phyloP scores from a whole-genome alignment of 1,140 invertebrate genomes.

The Leptestheria dahalacensis region DNA sequence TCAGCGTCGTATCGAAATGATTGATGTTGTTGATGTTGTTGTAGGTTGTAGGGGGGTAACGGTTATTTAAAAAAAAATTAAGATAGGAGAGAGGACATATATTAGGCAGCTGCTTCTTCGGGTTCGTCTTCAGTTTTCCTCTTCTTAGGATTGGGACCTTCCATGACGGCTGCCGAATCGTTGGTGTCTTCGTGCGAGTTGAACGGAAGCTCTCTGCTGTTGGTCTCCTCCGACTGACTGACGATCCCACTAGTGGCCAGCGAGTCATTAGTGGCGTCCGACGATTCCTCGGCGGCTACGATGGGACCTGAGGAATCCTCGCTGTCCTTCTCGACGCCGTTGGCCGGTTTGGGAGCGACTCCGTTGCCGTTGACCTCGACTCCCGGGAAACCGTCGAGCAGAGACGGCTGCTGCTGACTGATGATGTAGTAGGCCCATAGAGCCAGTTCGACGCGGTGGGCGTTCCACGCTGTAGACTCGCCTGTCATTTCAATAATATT shows the following conservation, averaged over 20 bases:
- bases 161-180: background rate
- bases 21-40: no score
- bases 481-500: no score
- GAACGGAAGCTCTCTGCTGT: background rate
- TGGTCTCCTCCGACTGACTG: background rate
- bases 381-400: constrained; percentile 57
- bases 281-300: constrained; percentile 6
- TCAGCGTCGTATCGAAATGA: no score
- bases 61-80: no score
- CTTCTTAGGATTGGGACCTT: background rate
- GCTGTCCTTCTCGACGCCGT: constrained; percentile 7
- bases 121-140: background rate
- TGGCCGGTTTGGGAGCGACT: constrained; percentile 18
- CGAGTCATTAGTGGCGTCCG: constrained; percentile 14
- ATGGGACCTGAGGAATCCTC: constrained; percentile 14
- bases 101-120: background rate
- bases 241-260: background rate
- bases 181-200: background rate
- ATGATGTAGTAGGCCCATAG: constrained; percentile 80
- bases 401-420: constrained; percentile 61
- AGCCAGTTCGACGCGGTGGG: constrained; percentile 74
- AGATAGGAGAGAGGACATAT: background rate
- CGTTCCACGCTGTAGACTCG: constrained; percentile 41
- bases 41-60: no score
- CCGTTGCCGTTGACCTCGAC: constrained; percentile 18